phyloP scores from a whole-genome alignment of 2,113 vertebrate species.

The Pandion haliaetus region DNA sequence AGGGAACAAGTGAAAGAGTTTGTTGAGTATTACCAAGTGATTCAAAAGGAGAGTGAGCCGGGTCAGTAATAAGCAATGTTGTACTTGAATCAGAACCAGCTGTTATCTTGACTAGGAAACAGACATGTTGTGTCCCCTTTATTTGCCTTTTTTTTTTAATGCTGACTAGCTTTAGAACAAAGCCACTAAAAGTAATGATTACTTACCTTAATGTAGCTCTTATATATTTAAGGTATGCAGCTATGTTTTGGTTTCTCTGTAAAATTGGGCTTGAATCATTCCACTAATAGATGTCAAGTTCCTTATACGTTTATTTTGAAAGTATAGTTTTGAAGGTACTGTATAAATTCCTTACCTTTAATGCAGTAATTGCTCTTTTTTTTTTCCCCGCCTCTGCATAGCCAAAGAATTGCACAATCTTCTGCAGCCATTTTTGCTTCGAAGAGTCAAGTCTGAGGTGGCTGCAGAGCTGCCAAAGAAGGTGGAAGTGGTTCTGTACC shows the following conservation, averaged over 20 bases:
- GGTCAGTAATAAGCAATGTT: constrained; percentile 65
- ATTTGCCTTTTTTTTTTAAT: not conserved
- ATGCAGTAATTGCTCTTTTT: not conserved
- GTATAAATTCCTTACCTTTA: not conserved
- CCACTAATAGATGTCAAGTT: not conserved
- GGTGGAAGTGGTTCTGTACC: constrained; percentile 87
- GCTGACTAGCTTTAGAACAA: not conserved
- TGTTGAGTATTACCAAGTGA: constrained; percentile 70
- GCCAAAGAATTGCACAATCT: constrained; percentile 84
- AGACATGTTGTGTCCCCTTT: not conserved
- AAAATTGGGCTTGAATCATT: not conserved
- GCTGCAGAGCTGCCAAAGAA: constrained; percentile 88
- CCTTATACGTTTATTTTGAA: not conserved
- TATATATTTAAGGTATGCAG: not conserved
- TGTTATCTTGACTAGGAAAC: not conserved
- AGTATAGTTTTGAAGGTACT: not conserved
- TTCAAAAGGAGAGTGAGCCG: constrained; percentile 75
- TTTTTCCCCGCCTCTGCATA: not conserved
- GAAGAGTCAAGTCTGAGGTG: constrained; percentile 89
- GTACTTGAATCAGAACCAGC: not conserved
- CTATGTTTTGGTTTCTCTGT: not conserved
- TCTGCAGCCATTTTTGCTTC: constrained; percentile 88
- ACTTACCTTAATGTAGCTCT: not conserved
- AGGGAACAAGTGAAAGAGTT: constrained; percentile 76
- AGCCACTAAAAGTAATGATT: not conserved